Conservation (phyloP, 1,140 invertebrate species). For the Triops cancriformis region DNA sequence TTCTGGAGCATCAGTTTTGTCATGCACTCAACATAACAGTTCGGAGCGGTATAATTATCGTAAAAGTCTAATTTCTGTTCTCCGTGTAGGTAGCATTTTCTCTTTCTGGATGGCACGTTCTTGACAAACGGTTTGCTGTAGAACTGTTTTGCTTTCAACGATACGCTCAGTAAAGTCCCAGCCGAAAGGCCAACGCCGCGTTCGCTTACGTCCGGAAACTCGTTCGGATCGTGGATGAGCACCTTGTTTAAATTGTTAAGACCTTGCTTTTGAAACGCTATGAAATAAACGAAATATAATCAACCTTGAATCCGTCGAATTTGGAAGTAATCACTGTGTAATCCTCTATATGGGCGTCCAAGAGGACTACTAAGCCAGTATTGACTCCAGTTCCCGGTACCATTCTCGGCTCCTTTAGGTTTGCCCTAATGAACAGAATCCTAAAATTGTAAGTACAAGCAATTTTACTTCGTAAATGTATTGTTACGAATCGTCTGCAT, state of each 20-base stretch:
- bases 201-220: slow-evolving; percentile 25
- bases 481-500: background rate
- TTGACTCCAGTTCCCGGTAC: slow-evolving; percentile 16
- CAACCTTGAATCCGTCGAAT: slow-evolving; percentile 21
- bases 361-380: slow-evolving; percentile 11
- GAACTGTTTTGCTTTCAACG: background rate
- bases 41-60: slow-evolving; percentile 19
- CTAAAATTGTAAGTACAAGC: background rate
- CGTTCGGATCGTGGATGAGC: slow-evolving; percentile 31
- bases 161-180: slow-evolving; percentile 19
- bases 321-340: slow-evolving; percentile 18
- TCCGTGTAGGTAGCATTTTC: slow-evolving; percentile 12
- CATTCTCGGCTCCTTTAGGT: background rate
- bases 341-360: slow-evolving; percentile 23
- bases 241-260: slow-evolving; percentile 31
- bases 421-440: background rate
- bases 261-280: background rate
- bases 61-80: slow-evolving; percentile 12
- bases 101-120: background rate
- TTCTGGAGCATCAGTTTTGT: background rate
- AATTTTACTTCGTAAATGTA: background rate
- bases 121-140: slow-evolving; percentile 14
- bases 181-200: slow-evolving; percentile 24
- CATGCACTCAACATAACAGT: slow-evolving; percentile 15
- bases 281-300: background rate